phyloP scores from a whole-genome alignment of 23 tunicate genomes.

The Trididemnum miniatum region DNA sequence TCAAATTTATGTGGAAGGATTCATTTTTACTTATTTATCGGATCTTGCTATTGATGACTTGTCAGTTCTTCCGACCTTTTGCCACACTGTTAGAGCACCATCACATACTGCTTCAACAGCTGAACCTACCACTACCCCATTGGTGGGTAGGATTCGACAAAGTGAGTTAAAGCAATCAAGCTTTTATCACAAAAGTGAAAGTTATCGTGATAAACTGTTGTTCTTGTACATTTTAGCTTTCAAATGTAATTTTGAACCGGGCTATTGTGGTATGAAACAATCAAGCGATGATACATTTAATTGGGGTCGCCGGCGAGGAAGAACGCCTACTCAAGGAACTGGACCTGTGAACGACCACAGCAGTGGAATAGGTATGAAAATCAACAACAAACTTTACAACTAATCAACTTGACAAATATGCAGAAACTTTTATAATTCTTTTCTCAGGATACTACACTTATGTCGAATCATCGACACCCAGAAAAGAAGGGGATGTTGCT shows the following conservation, averaged over 20 bases:
- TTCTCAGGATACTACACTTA: slow-evolving; percentile 63
- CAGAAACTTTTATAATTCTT: too few species aligned
- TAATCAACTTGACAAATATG: too few species aligned
- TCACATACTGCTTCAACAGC: too few species aligned
- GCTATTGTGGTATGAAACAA: slow-evolving; percentile 62
- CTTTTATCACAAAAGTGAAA: too few species aligned
- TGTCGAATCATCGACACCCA: too few species aligned
- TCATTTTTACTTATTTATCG: slow-evolving; percentile 76
- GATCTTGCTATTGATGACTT: slow-evolving; percentile 77
- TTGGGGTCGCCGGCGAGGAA: slow-evolving; percentile 57
- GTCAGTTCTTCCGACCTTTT: too few species aligned
- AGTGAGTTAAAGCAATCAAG: too few species aligned
- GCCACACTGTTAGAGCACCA: too few species aligned
- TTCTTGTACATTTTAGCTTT: slow-evolving; percentile 31
- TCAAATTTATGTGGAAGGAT: slow-evolving; percentile 81
- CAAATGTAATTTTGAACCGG: slow-evolving; percentile 66
- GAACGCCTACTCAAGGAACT: slow-evolving; percentile 68
- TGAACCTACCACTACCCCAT: too few species aligned
- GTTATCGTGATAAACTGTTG: not conserved
- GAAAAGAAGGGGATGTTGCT: too few species aligned
- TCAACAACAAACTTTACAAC: too few species aligned
- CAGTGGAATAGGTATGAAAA: slow-evolving; percentile 48
- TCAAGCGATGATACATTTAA: slow-evolving; percentile 46
- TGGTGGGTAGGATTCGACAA: too few species aligned
- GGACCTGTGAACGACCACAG: slow-evolving; percentile 76